Conservation (phyloP, 2,888 invertebrate genomes). For the Cheilosia pagana region DNA sequence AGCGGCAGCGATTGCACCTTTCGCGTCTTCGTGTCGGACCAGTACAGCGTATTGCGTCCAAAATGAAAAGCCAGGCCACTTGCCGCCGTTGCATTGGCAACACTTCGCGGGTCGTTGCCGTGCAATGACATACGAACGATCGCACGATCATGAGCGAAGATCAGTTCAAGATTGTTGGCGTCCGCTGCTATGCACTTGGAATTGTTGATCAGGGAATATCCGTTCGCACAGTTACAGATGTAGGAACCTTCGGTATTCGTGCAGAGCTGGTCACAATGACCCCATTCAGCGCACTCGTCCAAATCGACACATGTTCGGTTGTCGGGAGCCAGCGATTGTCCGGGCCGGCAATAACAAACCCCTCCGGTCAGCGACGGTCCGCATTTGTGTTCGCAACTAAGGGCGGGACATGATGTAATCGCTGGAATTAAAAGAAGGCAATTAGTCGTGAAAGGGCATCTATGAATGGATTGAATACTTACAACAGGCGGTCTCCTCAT, state of each 20-base stretch:
- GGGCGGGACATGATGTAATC: conserved; percentile 90
- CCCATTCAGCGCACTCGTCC: conserved; percentile 96
- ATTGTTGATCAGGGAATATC: conserved; percentile 87
- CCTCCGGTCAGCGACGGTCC: conserved; percentile 95
- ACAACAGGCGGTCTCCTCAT: conserved; percentile 95
- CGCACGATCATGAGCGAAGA: conserved; percentile 89
- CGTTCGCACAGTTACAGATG: conserved; percentile 92
- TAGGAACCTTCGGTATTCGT: conserved; percentile 94
- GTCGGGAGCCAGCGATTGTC: conserved; percentile 91
- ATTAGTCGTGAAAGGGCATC: neutral
- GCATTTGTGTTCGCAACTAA: conserved; percentile 96
- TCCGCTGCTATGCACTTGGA: conserved; percentile 87
- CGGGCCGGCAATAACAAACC: conserved; percentile 94
- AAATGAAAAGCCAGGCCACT: conserved; percentile 94
- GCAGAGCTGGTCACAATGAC: conserved; percentile 97
- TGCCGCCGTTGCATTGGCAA: conserved; percentile 92
- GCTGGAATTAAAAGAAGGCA: conserved; percentile 85
- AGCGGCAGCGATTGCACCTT: conserved; percentile 87
- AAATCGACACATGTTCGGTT: conserved; percentile 95
- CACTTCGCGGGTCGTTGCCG: conserved; percentile 86
- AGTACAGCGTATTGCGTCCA: conserved; percentile 90
- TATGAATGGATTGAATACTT: conserved; percentile 83
- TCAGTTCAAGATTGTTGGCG: conserved; percentile 86
- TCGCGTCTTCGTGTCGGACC: conserved; percentile 95
- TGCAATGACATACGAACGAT: conserved; percentile 89